phyloP scores from a whole-genome alignment of 2,888 invertebrate genomes.

The Sarcophaga caerulescens region DNA sequence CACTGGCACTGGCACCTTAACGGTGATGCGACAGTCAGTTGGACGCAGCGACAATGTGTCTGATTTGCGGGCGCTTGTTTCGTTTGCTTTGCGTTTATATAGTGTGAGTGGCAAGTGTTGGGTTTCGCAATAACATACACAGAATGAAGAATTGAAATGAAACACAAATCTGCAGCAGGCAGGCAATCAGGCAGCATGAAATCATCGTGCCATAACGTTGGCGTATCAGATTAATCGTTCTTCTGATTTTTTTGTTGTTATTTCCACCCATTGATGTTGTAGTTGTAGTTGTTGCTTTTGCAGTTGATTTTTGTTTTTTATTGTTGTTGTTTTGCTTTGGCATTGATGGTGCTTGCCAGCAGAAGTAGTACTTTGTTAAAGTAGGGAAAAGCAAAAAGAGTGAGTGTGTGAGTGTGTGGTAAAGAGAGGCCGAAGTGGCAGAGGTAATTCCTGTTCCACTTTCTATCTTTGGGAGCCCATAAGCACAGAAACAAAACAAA shows the following conservation, averaged over 20 bases:
- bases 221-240: slow-evolving; percentile 55
- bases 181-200: slow-evolving; percentile 65
- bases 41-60: slow-evolving; percentile 23
- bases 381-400: slow-evolving; percentile 57
- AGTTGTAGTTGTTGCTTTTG: slow-evolving; percentile 23
- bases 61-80: slow-evolving; percentile 64
- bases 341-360: slow-evolving; percentile 62
- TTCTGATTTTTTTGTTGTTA: slow-evolving; percentile 30
- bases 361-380: slow-evolving; percentile 18
- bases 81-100: slow-evolving; percentile 58
- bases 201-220: slow-evolving; percentile 68
- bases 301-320: background rate
- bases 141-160: slow-evolving; percentile 34
- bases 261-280: slow-evolving; percentile 40
- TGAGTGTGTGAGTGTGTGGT: too few relatives aligned
- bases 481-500: slow-evolving; percentile 38
- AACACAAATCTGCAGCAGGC: slow-evolving; percentile 31
- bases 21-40: background rate
- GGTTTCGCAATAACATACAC: slow-evolving; percentile 74
- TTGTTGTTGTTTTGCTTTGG: slow-evolving; percentile 39
- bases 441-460: slow-evolving; percentile 79
- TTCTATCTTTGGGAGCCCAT: slow-evolving; percentile 78
- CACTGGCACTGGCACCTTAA: background rate
- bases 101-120: slow-evolving; percentile 75
- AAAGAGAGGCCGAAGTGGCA: slow-evolving; percentile 70